Conservation (phyloP, 1,140 invertebrate species). For the Conus betulinus region DNA sequence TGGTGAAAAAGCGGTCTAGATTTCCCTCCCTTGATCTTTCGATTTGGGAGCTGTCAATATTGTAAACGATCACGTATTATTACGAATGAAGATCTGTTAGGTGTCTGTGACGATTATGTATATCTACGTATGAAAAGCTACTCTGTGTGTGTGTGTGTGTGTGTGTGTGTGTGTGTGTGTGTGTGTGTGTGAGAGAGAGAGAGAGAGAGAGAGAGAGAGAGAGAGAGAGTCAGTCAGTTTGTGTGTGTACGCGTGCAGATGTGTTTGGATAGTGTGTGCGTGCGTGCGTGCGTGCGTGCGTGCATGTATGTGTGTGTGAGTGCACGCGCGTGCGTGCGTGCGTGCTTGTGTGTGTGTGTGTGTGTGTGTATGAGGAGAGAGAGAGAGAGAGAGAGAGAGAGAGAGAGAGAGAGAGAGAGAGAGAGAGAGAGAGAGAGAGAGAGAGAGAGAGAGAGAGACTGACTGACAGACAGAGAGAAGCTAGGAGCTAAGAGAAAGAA, state of each 20-base stretch:
- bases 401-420: too few species aligned
- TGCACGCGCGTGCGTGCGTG: not conserved
- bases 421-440: too few species aligned
- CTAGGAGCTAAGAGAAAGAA: too few species aligned
- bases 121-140: not conserved
- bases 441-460: too few species aligned
- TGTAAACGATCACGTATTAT: too few species aligned
- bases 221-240: not conserved
- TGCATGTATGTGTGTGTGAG: not conserved
- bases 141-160: not conserved
- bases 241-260: too few species aligned
- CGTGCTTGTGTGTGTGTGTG: not conserved
- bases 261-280: not conserved
- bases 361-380: not conserved
- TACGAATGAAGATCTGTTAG: too few species aligned
- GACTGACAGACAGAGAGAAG: too few species aligned
- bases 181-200: not conserved
- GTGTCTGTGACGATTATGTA: not conserved
- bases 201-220: too few species aligned
- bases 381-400: not conserved
- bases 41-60: too few species aligned
- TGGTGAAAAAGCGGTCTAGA: too few species aligned
- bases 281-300: not conserved
- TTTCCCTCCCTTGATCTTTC: too few species aligned
- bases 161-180: slow-evolving; percentile 3